phyloP scores from a whole-genome alignment of 2,888 invertebrate species.

The Mesodorylaimus sp. region DNA sequence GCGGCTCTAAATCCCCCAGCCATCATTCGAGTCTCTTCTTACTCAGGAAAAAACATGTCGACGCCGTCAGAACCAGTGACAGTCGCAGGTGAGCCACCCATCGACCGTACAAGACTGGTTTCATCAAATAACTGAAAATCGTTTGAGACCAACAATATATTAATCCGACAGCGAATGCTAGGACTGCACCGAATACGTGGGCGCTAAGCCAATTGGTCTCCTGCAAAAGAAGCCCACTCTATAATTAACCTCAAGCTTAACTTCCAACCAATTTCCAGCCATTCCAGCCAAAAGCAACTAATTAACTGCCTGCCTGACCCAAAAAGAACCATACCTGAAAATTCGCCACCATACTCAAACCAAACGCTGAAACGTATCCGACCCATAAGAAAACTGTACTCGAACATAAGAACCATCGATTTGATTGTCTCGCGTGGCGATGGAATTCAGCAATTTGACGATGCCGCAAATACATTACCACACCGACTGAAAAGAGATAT shows the following conservation, averaged over 20 bases:
- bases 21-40: no score
- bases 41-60: no score
- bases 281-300: no score
- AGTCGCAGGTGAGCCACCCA: slow-evolving; percentile 39
- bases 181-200: slow-evolving; percentile 49
- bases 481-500: slow-evolving; percentile 41
- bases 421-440: slow-evolving; percentile 18
- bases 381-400: slow-evolving; percentile 43
- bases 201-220: slow-evolving; percentile 49
- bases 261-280: no score
- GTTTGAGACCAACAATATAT: slow-evolving; percentile 62
- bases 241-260: no score
- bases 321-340: slow-evolving; percentile 43
- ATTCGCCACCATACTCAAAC: slow-evolving; percentile 51
- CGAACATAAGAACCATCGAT: slow-evolving; percentile 34
- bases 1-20: no score
- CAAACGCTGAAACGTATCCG: slow-evolving; percentile 45
- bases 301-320: no score
- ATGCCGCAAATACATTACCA: slow-evolving; percentile 49
- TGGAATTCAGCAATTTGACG: slow-evolving; percentile 41
- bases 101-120: slow-evolving; percentile 41
- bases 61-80: no score
- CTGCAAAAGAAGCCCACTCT: slow-evolving; percentile 19
- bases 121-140: slow-evolving; percentile 37
- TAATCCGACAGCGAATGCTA: slow-evolving; percentile 57